These are phyloP conservation scores for Noctua fimbriata DNA, from an alignment of 2,888 invertebrate species.

Conservation along the genomic window DNA sequence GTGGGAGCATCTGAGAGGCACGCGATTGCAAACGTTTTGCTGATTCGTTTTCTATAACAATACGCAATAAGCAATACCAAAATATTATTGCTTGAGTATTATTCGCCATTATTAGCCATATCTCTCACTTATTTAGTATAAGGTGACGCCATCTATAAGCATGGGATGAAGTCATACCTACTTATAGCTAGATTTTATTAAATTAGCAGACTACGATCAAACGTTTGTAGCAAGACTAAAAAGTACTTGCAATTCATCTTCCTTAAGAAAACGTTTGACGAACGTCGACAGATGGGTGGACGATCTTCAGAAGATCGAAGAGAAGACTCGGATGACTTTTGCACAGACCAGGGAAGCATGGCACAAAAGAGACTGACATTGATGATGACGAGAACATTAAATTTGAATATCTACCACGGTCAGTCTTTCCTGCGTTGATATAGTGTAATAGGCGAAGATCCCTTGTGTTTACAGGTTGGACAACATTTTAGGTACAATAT, in stretches of 20 bases:
- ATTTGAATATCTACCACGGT: neutral
- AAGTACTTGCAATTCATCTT: neutral
- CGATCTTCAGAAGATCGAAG: neutral
- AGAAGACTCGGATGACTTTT: neutral
- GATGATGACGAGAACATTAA: neutral
- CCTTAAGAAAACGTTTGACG: neutral
- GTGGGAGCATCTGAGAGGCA: slow-evolving; percentile 17
- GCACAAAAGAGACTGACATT: neutral
- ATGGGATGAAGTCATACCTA: neutral
- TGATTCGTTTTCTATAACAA: neutral
- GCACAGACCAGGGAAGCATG: neutral
- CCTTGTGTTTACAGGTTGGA: too few relatives aligned
- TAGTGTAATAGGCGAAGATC: neutral
- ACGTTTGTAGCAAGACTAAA: neutral
- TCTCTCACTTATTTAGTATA: neutral
- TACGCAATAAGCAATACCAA: neutral
- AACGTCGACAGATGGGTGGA: neutral
- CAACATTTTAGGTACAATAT: slow-evolving; percentile 11
- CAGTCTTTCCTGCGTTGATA: too few relatives aligned
- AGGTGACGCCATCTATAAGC: neutral
- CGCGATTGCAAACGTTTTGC: neutral
- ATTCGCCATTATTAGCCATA: neutral
- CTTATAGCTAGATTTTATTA: neutral
- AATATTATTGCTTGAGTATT: neutral
- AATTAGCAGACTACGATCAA: neutral